A percentile compares a stretch with the other conserved stretches of the same genome.
phyloP scores from a whole-genome alignment of 1,140 invertebrate genomes.

The Fopius arisanus region DNA sequence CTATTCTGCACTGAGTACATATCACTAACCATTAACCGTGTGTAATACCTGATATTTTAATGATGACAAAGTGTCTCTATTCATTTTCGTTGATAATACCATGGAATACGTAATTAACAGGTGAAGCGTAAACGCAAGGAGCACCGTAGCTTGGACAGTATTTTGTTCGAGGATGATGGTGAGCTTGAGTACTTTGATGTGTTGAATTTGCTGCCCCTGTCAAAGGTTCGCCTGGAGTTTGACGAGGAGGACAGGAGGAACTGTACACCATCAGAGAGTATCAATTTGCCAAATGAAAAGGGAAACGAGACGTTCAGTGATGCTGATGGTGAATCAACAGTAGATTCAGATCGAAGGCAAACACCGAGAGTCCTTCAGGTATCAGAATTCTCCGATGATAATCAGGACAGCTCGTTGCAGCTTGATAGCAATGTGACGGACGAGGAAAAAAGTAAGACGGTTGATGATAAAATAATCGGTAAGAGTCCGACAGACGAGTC shows the following conservation, averaged over 20 bases:
- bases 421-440: conserved; percentile 42
- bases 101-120: conserved; percentile 39
- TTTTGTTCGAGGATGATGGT: conserved; percentile 59
- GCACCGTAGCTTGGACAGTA: conserved; percentile 60
- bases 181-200: conserved; percentile 62
- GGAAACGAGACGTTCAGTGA: not conserved
- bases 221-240: conserved; percentile 57
- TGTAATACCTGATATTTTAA: not conserved
- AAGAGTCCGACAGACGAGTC: conserved; percentile 22
- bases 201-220: conserved; percentile 58
- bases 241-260: conserved; percentile 41
- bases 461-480: not conserved
- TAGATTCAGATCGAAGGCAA: conserved; percentile 24
- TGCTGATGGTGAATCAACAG: conserved; percentile 4
- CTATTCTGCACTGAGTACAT: conserved; percentile 6
- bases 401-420: conserved; percentile 7
- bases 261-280: not conserved
- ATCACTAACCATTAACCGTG: not conserved
- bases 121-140: conserved; percentile 62
- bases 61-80: not conserved
- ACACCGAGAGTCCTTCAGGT: conserved; percentile 25
- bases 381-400: conserved; percentile 25
- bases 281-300: conserved; percentile 2
- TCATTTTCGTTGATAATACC: not conserved
- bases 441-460: conserved; percentile 46